These are phyloP conservation scores for Ips nitidus DNA, from an alignment of 1,140 invertebrate genomes.

Conservation along the genomic window DNA sequence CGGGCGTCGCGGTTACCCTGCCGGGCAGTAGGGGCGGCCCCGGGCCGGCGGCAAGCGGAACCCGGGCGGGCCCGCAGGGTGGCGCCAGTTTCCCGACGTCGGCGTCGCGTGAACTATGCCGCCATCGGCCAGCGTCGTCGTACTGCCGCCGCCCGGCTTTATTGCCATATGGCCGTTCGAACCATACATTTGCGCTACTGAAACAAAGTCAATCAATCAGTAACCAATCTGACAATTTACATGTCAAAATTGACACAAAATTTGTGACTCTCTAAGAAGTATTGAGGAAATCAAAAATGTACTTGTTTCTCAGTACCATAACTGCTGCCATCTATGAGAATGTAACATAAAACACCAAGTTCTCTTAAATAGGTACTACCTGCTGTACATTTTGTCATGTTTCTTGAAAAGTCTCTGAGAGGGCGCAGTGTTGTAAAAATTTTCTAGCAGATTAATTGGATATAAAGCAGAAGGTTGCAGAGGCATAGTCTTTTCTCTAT, in stretches of 20 bases:
- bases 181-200: slow-evolving; percentile 80
- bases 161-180: slow-evolving; percentile 69
- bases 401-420: no score
- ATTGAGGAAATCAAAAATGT: no score
- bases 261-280: no score
- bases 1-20: slow-evolving; percentile 58
- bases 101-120: slow-evolving; percentile 54
- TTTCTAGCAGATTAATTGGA: no score
- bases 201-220: slow-evolving; percentile 45
- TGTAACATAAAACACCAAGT: no score
- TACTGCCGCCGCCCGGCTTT: slow-evolving; percentile 60
- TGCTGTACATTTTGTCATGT: no score
- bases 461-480: no score
- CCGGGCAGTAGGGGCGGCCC: slow-evolving; percentile 73
- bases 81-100: slow-evolving; percentile 87
- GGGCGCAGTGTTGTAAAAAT: no score
- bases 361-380: no score
- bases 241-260: slow-evolving; percentile 12
- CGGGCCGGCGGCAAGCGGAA: slow-evolving; percentile 63
- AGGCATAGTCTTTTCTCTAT: no score
- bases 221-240: neutral
- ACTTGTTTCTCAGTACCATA: no score
- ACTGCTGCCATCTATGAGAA: no score
- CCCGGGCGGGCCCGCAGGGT: slow-evolving; percentile 86
- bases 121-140: slow-evolving; percentile 58